These are phyloP conservation scores for Chloromyia formosa DNA, from an alignment of 2,888 invertebrate species.

Conservation along the genomic window DNA sequence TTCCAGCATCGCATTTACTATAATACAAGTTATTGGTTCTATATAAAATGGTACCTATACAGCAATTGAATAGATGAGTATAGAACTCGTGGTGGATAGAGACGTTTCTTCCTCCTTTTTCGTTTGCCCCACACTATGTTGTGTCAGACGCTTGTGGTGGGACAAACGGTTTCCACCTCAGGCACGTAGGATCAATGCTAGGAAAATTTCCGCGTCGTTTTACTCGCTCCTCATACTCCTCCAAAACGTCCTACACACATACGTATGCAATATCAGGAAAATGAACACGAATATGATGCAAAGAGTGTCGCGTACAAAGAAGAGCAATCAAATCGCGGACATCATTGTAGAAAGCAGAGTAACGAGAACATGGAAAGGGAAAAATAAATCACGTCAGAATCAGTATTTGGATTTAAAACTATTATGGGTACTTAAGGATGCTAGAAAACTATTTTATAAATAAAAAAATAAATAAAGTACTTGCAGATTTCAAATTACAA, in stretches of 20 bases:
- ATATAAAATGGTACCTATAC: background rate
- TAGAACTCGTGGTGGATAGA: background rate
- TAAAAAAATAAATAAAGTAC: no score
- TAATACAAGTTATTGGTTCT: slow-evolving; percentile 38
- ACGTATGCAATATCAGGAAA: background rate
- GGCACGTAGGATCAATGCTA: slow-evolving; percentile 85
- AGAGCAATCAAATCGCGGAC: background rate
- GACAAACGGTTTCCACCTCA: slow-evolving; percentile 88
- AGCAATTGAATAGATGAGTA: background rate
- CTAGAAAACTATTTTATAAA: no score
- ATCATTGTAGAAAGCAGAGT: slow-evolving; percentile 15
- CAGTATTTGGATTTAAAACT: no score
- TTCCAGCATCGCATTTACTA: slow-evolving; percentile 10
- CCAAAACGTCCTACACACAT: slow-evolving; percentile 81
- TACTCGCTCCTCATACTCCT: slow-evolving; percentile 88
- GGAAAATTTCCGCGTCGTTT: slow-evolving; percentile 81
- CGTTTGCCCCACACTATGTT: slow-evolving; percentile 44
- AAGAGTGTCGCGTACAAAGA: background rate
- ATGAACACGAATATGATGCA: slow-evolving; percentile 5
- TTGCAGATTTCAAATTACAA: no score
- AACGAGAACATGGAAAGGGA: slow-evolving; percentile 13
- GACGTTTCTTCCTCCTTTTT: background rate
- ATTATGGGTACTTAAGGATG: no score
- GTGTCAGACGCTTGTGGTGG: slow-evolving; percentile 63
- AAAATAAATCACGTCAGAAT: no score